Percentiles rank a stretch among this genome's conserved stretches.
These are phyloP conservation scores for Chloropsis hardwickii DNA, from an alignment of 2,113 vertebrate genomes.

Conservation along the genomic window DNA sequence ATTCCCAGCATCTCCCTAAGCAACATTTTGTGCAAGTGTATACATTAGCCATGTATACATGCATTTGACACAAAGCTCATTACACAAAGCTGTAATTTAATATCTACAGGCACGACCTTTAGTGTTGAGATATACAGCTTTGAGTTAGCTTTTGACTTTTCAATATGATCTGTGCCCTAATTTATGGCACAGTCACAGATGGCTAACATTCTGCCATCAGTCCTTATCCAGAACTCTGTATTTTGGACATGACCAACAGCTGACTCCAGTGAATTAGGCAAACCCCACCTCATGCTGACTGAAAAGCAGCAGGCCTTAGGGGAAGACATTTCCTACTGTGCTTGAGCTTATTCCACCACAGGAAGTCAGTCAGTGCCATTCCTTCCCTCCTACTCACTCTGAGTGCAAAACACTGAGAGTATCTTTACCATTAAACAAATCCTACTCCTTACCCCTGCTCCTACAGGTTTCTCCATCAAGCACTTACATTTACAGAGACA, in stretches of 20 bases:
- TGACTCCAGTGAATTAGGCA: background rate
- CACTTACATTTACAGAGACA: background rate
- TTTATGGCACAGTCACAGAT: background rate
- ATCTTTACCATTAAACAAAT: slow-evolving; percentile 10
- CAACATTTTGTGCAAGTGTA: background rate
- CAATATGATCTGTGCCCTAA: background rate
- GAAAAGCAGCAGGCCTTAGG: background rate
- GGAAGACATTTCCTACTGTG: background rate
- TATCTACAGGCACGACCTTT: background rate
- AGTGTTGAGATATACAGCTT: background rate
- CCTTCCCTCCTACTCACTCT: background rate
- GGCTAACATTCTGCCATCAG: background rate
- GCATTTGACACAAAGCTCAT: background rate
- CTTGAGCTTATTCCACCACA: background rate
- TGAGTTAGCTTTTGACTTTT: background rate
- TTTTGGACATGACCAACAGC: background rate
- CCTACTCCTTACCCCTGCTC: slow-evolving; percentile 25
- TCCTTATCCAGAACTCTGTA: background rate
- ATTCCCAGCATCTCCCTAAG: background rate
- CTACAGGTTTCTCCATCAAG: background rate
- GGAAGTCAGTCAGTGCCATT: background rate
- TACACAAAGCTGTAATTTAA: background rate
- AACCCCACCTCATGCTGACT: background rate
- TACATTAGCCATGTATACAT: background rate
- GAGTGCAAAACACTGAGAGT: background rate